Conservation (phyloP, 1,140 invertebrate genomes). For the Trichonephila clavipes region DNA sequence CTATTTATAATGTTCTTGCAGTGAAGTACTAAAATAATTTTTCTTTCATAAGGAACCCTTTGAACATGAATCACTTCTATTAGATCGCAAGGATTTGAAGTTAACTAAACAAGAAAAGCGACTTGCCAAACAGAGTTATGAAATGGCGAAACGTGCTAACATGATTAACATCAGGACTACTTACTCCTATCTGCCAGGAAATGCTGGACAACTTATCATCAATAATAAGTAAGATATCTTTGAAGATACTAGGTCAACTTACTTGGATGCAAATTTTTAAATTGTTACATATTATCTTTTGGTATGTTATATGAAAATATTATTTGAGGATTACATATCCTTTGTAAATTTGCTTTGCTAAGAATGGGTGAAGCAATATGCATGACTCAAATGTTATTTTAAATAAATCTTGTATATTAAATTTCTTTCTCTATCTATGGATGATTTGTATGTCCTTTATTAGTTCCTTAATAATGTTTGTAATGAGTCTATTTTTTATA, state of each 20-base stretch:
- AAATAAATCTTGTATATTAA: too few species aligned
- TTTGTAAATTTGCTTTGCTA: too few species aligned
- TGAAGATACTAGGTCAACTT: too few species aligned
- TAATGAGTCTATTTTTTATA: conserved; percentile 10
- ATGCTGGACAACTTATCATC: conserved; percentile 68
- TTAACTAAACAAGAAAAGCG: conserved; percentile 96
- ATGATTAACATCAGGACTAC: conserved; percentile 74
- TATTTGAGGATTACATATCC: too few species aligned
- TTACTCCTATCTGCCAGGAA: conserved; percentile 68
- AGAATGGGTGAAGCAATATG: too few species aligned
- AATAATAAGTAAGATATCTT: conserved; percentile 49
- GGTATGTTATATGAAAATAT: too few species aligned
- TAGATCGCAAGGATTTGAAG: conserved; percentile 97
- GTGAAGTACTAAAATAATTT: not conserved
- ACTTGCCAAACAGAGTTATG: conserved; percentile 95
- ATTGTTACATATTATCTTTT: too few species aligned
- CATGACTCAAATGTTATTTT: too few species aligned
- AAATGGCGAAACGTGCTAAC: conserved; percentile 81
- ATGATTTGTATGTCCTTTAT: too few species aligned
- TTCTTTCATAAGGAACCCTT: conserved; percentile 88
- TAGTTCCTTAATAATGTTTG: not conserved
- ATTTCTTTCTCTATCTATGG: too few species aligned
- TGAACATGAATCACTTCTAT: conserved; percentile 96
- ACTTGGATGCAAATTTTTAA: too few species aligned
- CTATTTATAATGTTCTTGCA: too few species aligned